A percentile compares a stretch with the other conserved stretches of the same genome.
Evolutionary conservation across 2,888 invertebrate genomes (phyloP).

Genomic region (Acanthosoma haemorrhoidale): DNA sequence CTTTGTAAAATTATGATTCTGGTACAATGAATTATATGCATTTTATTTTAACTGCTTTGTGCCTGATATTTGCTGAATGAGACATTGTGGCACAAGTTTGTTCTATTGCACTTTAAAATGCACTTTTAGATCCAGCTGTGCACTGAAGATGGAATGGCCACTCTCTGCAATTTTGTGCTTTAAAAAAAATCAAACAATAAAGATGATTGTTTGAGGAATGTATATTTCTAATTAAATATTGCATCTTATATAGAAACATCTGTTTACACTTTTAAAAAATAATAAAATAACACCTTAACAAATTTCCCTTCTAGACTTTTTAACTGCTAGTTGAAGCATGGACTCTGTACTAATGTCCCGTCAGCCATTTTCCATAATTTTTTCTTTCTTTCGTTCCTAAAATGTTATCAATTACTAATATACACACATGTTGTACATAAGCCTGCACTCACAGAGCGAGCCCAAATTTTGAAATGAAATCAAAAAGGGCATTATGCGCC

Average conservation of each 20-base stretch:
- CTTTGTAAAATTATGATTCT: no score
- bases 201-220: background rate
- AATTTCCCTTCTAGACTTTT: constrained; percentile 3
- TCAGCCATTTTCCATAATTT: background rate
- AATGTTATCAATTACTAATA: background rate
- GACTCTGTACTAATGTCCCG: background rate
- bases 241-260: no score
- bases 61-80: no score
- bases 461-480: constrained; percentile 11
- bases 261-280: no score
- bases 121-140: constrained; percentile 9
- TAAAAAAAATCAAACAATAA: background rate
- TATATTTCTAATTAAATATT: background rate
- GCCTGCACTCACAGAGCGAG: constrained; percentile 24
- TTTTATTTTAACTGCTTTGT: background rate
- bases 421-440: constrained; percentile 24
- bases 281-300: no score
- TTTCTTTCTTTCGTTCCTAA: constrained; percentile 1
- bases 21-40: no score
- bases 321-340: background rate
- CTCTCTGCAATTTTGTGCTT: constrained; percentile 14
- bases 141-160: constrained; percentile 18
- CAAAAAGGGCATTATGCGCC: constrained; percentile 4
- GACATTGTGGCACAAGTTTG: background rate
- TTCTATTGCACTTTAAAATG: constrained; percentile 8